phyloP scores from a whole-genome alignment of 2,888 invertebrate species.

The Drosophila fulvimacula region DNA sequence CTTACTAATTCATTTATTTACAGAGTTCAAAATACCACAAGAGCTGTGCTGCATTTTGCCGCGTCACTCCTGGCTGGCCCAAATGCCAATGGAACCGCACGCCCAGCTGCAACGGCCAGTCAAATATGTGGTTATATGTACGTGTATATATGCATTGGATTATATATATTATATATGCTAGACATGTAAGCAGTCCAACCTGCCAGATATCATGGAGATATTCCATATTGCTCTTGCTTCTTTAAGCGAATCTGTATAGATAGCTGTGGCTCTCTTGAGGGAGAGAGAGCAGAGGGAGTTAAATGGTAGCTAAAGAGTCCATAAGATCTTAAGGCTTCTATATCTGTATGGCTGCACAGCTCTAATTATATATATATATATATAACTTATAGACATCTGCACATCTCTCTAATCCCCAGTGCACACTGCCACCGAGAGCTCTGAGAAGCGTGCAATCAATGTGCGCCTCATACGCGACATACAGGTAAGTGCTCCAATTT shows the following conservation, averaged over 20 bases:
- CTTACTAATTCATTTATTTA: background rate
- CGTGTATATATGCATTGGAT: conserved; percentile 57
- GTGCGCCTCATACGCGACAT: conserved; percentile 85
- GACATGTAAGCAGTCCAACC: background rate
- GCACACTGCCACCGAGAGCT: conserved; percentile 86
- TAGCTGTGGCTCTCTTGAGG: background rate
- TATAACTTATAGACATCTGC: background rate
- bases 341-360: background rate
- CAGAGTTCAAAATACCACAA: conserved; percentile 75
- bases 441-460: conserved; percentile 85
- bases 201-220: background rate
- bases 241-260: background rate
- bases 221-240: background rate
- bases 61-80: conserved; percentile 85
- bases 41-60: conserved; percentile 78
- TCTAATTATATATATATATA: no score
- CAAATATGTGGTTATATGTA: conserved; percentile 86
- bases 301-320: no score
- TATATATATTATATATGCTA: background rate
- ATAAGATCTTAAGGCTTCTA: background rate
- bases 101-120: conserved; percentile 83
- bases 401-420: conserved; percentile 58
- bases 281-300: background rate
- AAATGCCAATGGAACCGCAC: conserved; percentile 83
- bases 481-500: conserved; percentile 78